Percentiles rank a stretch among this genome's conserved stretches.
Conservation (phyloP, 2,113 vertebrate genomes). For the Aplodontia rufa region DNA sequence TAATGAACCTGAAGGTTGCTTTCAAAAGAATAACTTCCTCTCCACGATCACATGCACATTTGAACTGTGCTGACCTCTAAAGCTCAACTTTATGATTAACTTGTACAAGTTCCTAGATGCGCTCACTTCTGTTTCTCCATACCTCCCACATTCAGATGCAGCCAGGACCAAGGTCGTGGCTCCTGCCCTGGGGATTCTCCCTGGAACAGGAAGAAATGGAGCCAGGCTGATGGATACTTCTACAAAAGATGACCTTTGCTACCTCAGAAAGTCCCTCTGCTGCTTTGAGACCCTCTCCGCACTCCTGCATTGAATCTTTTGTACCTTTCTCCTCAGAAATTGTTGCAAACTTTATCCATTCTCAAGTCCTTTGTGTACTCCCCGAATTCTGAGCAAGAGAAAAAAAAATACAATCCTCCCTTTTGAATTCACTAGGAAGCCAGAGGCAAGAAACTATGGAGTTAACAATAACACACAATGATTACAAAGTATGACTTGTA, state of each 20-base stretch:
- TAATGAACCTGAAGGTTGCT: background rate
- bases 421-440: background rate
- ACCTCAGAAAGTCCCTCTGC: background rate
- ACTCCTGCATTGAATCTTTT: background rate
- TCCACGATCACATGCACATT: background rate
- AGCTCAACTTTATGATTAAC: background rate
- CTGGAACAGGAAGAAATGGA: background rate
- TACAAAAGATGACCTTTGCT: background rate
- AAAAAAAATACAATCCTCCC: background rate
- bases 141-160: background rate
- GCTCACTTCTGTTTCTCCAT: background rate
- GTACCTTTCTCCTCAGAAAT: background rate
- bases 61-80: background rate
- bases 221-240: background rate
- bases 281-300: background rate
- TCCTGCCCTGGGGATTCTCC: background rate
- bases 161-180: background rate
- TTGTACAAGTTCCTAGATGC: background rate
- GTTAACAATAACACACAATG: background rate
- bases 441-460: background rate
- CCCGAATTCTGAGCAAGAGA: background rate
- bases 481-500: slow-evolving; percentile 46
- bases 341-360: background rate
- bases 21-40: background rate
- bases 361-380: background rate